phyloP scores from a whole-genome alignment of 1,140 invertebrate genomes.

The Venturia canescens region DNA sequence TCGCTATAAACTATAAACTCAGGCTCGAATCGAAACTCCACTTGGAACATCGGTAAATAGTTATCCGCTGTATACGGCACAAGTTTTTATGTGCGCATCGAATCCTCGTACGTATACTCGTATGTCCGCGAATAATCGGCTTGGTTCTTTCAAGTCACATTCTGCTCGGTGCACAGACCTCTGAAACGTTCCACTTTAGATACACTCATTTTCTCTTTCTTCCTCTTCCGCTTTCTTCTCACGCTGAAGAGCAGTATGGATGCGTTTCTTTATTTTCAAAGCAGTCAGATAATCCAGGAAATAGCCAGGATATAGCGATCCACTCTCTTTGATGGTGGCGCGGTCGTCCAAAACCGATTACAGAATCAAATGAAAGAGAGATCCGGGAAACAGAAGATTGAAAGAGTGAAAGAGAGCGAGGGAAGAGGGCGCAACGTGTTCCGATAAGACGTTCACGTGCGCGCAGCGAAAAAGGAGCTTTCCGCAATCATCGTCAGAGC shows the following conservation, averaged over 20 bases:
- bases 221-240: no score
- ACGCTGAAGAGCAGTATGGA: no score
- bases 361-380: constrained; percentile 30
- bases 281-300: not conserved
- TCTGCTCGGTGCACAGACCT: not conserved
- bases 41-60: not conserved
- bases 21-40: not conserved
- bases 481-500: constrained; percentile 2
- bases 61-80: not conserved
- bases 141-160: not conserved
- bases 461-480: not conserved
- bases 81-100: not conserved
- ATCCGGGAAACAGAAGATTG: constrained; percentile 1
- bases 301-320: no score
- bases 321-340: constrained; percentile 35
- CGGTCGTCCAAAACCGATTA: constrained; percentile 34
- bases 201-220: constrained; percentile 4
- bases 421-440: not conserved
- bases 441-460: not conserved
- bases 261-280: constrained; percentile 9
- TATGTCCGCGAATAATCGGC: not conserved
- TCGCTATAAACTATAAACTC: not conserved
- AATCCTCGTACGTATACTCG: not conserved
- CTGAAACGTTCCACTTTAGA: constrained; percentile 7
- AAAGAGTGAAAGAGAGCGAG: not conserved